A percentile compares a stretch with the other conserved stretches of the same genome.
Conservation (phyloP, 1,140 invertebrate species). For the Protaetia brevitarsis region DNA sequence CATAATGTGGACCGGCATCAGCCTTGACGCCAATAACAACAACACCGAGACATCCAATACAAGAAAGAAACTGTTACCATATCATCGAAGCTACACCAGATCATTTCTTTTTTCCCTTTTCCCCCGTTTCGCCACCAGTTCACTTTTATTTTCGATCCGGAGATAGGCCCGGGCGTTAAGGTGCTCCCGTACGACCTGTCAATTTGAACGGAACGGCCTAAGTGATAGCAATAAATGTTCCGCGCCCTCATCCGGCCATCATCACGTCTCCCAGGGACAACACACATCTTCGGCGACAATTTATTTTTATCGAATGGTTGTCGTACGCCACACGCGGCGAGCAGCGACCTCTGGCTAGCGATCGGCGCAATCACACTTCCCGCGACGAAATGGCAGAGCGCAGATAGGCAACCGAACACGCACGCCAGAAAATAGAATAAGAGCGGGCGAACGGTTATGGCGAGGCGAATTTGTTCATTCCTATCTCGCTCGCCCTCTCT, state of each 20-base stretch:
- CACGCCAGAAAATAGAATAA: no score
- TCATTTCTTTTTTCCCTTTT: background rate
- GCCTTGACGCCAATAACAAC: background rate
- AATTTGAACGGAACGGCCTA: slow-evolving; percentile 3
- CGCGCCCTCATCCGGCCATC: background rate
- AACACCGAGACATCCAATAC: background rate
- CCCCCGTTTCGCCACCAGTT: background rate
- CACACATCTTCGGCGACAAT: slow-evolving; percentile 4
- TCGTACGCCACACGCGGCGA: background rate
- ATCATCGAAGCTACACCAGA: background rate
- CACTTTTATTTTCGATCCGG: background rate
- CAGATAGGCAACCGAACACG: no score
- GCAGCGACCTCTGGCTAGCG: background rate
- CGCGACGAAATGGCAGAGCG: background rate
- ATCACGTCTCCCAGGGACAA: background rate
- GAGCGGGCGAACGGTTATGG: no score
- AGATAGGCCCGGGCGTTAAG: background rate
- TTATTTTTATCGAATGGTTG: slow-evolving; percentile 15
- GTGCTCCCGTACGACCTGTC: background rate
- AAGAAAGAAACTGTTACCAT: background rate
- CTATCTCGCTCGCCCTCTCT: background rate
- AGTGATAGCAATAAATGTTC: slow-evolving; percentile 16
- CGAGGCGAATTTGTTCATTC: background rate
- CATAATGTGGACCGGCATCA: no score
- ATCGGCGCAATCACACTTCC: background rate